Conservation (phyloP, 2,888 invertebrate species). For the Brachypalpus laphriformis region DNA sequence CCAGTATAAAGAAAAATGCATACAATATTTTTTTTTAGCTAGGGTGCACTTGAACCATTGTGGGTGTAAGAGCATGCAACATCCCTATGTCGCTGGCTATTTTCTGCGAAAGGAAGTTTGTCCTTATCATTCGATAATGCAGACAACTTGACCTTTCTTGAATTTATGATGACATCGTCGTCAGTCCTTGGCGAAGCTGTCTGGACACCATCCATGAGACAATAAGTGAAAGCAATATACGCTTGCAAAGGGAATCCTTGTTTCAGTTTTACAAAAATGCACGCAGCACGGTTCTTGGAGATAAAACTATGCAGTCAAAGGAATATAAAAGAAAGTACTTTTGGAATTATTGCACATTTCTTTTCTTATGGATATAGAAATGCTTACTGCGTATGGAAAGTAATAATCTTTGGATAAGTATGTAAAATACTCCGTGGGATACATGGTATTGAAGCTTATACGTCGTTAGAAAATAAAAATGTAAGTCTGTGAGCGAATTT, state of each 20-base stretch:
- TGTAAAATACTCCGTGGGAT: neutral
- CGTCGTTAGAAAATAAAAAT: too few species aligned
- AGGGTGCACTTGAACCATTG: neutral
- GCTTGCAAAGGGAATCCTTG: neutral
- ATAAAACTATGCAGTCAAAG: neutral
- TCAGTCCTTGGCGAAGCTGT: neutral
- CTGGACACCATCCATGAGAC: neutral
- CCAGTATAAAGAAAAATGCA: neutral
- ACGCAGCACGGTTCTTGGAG: neutral
- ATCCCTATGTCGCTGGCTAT: neutral
- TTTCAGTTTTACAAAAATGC: neutral
- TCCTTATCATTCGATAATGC: neutral
- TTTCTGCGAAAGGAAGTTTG: neutral
- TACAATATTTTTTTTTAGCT: neutral
- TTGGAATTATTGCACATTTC: neutral
- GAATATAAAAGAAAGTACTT: neutral
- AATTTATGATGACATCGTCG: neutral
- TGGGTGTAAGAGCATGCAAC: neutral
- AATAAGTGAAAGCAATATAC: too few species aligned
- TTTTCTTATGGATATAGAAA: neutral
- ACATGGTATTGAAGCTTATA: too few species aligned
- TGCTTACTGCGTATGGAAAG: neutral
- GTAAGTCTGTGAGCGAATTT: too few species aligned
- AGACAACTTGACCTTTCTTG: neutral
- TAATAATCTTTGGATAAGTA: too few species aligned